Percentiles rank a stretch among this genome's conserved stretches.
phyloP scores from a whole-genome alignment of 2,113 vertebrate genomes.

The Chrysemys picta region DNA sequence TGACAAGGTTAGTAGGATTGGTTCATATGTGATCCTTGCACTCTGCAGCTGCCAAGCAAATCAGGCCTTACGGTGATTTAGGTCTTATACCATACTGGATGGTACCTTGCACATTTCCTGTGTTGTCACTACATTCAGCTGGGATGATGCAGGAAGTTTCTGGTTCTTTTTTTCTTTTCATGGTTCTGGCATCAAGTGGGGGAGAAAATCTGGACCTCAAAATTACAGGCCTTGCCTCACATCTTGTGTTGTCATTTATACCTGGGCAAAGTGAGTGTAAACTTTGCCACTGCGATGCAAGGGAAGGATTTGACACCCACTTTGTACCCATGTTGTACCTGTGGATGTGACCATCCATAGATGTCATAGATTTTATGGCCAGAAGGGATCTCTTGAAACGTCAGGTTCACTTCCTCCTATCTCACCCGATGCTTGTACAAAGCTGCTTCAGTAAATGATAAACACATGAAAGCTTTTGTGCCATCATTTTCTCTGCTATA shows the following conservation, averaged over 20 bases:
- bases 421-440: not conserved
- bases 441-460: not conserved
- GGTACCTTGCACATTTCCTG: not conserved
- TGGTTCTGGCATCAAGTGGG: not conserved
- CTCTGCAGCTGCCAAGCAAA: not conserved
- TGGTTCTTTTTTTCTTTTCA: rapidly evolving
- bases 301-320: not conserved
- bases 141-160: not conserved
- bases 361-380: rapidly evolving
- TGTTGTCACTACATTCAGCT: rapidly evolving
- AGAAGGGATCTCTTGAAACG: rapidly evolving
- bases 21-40: too few species aligned
- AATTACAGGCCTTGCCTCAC: not conserved
- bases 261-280: not conserved
- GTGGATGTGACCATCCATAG: not conserved
- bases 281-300: not conserved
- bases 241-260: not conserved
- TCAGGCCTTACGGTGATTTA: not conserved
- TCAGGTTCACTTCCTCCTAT: not conserved
- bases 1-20: not conserved
- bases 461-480: not conserved
- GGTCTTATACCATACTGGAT: not conserved
- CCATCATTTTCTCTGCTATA: not conserved
- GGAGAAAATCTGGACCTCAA: not conserved
- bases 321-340: not conserved